These are phyloP conservation scores for Phthorimaea operculella DNA, from an alignment of 1,140 invertebrate genomes.

Conservation along the genomic window DNA sequence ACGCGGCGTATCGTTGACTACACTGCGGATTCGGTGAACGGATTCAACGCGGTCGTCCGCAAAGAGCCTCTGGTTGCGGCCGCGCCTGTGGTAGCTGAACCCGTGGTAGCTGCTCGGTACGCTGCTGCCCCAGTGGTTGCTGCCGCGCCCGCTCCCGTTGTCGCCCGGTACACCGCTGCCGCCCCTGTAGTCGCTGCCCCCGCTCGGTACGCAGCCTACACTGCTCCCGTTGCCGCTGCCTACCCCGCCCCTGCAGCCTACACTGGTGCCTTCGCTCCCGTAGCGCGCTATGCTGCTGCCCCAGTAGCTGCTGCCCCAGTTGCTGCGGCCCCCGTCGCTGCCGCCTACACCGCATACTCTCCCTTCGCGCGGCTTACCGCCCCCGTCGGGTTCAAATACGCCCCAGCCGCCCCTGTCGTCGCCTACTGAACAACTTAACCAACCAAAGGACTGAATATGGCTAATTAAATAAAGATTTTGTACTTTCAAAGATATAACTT, in stretches of 20 bases:
- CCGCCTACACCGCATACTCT: neutral
- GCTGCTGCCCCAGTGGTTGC: slow-evolving; percentile 19
- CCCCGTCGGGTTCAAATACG: neutral
- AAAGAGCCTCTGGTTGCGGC: slow-evolving; percentile 51
- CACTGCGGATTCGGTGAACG: slow-evolving; percentile 66
- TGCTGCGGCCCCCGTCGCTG: too few species aligned
- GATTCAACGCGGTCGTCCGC: slow-evolving; percentile 67
- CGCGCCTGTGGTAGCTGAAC: slow-evolving; percentile 37
- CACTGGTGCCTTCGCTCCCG: slow-evolving; percentile 14
- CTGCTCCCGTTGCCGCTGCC: slow-evolving; percentile 22
- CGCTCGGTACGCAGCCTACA: slow-evolving; percentile 13
- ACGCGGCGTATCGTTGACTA: slow-evolving; percentile 74
- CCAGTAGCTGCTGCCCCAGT: neutral
- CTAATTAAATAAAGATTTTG: slow-evolving; percentile 5
- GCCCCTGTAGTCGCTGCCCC: neutral
- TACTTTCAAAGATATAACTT: neutral
- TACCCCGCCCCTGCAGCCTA: slow-evolving; percentile 25
- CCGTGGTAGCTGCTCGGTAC: slow-evolving; percentile 28
- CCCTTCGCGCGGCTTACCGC: neutral
- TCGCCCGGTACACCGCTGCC: neutral
- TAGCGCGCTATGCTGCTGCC: slow-evolving; percentile 17
- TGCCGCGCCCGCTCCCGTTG: neutral
- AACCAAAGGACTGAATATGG: neutral
- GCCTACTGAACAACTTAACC: neutral
- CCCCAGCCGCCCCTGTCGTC: neutral